These are phyloP conservation scores for Pipistrellus pygmaeus DNA, from an alignment of 2,797 vertebrate species.

Conservation along the genomic window DNA sequence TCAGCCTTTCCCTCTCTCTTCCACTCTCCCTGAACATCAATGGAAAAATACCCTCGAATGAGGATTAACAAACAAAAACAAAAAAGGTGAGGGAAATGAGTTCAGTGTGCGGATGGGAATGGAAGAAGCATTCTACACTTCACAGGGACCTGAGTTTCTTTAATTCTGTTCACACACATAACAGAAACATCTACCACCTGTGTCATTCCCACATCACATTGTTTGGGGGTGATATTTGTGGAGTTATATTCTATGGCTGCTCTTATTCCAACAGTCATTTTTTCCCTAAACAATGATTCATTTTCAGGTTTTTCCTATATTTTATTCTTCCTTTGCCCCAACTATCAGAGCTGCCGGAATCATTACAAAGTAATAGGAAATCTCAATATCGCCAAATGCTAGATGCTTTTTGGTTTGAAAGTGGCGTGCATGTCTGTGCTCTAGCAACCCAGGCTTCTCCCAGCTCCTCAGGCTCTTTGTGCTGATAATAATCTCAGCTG, in stretches of 20 bases:
- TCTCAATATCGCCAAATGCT: neutral
- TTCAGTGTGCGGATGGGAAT: too few species aligned
- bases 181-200: neutral
- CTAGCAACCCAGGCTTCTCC: neutral
- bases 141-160: neutral
- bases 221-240: neutral
- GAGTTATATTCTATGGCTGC: neutral
- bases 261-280: neutral
- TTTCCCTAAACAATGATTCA: neutral
- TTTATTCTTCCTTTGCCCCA: neutral
- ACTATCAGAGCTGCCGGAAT: neutral
- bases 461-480: neutral
- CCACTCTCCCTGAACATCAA: too few species aligned
- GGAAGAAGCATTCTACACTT: neutral
- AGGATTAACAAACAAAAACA: too few species aligned
- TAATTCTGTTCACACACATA: neutral
- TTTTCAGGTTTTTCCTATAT: neutral
- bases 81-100: neutral
- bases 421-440: neutral
- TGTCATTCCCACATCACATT: neutral
- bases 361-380: neutral
- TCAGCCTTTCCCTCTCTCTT: too few species aligned
- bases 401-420: neutral
- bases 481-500: conserved; percentile 56
- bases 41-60: too few species aligned